Evolutionary conservation across 2,113 vertebrate genomes (phyloP).

Genomic region (Podarcis muralis): DNA sequence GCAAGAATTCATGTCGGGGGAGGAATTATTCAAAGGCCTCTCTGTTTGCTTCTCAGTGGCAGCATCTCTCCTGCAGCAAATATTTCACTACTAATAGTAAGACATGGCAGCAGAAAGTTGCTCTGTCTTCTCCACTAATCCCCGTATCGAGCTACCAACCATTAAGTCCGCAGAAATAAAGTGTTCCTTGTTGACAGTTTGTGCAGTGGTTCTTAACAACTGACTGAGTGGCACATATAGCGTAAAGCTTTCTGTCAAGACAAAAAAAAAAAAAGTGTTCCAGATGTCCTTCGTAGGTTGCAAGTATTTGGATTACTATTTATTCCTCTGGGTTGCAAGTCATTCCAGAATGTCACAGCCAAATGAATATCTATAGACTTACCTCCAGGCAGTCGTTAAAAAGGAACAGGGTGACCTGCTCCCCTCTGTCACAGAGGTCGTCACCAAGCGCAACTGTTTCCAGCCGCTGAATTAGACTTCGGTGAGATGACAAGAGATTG

Average conservation of each 20-base stretch:
- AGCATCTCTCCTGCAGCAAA: not conserved
- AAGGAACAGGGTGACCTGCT: slow-evolving; percentile 95
- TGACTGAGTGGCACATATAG: not conserved
- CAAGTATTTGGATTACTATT: slow-evolving; percentile 13
- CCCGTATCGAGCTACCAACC: not conserved
- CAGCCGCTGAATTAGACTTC: slow-evolving; percentile 89
- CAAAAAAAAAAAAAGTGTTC: not conserved
- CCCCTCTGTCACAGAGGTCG: slow-evolving; percentile 94
- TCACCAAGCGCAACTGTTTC: slow-evolving; percentile 93
- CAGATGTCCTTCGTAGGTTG: not conserved
- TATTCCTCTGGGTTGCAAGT: slow-evolving; percentile 3
- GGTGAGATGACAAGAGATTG: slow-evolving; percentile 95
- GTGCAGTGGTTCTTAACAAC: not conserved
- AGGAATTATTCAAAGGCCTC: not conserved
- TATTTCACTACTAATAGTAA: not conserved
- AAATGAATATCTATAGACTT: slow-evolving; percentile 29
- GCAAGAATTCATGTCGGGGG: not conserved
- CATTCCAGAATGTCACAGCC: slow-evolving; percentile 4
- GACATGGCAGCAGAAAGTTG: not conserved
- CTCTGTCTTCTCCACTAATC: not conserved
- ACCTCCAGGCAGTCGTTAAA: slow-evolving; percentile 99
- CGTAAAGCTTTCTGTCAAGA: not conserved
- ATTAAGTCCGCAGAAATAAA: slow-evolving; percentile 7
- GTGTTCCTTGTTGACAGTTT: not conserved
- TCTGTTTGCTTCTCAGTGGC: not conserved